phyloP scores from a whole-genome alignment of 2,113 vertebrate species.

The Corapipo altera region DNA sequence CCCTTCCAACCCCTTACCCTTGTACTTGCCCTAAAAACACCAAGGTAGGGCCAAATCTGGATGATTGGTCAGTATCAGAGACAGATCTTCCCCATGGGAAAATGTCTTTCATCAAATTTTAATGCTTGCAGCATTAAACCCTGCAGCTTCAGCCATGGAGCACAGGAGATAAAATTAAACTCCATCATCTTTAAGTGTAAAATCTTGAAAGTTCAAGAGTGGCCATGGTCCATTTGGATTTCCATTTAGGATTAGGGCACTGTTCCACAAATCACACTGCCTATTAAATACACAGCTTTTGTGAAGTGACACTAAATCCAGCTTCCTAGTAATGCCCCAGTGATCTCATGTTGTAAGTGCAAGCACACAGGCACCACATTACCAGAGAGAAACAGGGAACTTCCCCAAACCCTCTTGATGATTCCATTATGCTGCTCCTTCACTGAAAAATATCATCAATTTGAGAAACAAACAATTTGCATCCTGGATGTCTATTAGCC shows the following conservation, averaged over 20 bases:
- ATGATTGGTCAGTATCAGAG: neutral
- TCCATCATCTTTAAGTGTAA: neutral
- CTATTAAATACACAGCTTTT: neutral
- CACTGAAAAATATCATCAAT: neutral
- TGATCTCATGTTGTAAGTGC: neutral
- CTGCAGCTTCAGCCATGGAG: neutral
- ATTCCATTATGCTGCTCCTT: neutral
- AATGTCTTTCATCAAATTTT: neutral
- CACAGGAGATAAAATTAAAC: neutral
- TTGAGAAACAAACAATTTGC: neutral
- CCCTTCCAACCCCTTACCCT: neutral
- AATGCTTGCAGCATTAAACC: neutral
- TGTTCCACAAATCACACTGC: neutral
- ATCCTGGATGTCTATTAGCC: neutral
- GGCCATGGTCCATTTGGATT: neutral
- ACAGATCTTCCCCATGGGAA: neutral
- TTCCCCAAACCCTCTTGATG: neutral
- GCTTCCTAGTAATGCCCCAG: neutral
- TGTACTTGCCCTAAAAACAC: neutral
- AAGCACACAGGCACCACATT: neutral
- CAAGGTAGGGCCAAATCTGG: neutral
- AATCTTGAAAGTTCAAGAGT: neutral
- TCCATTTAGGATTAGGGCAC: constrained; percentile 2
- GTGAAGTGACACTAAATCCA: neutral
- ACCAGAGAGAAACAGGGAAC: neutral